A percentile compares a stretch with the other conserved stretches of the same genome.
Conservation (phyloP, 2,113 vertebrate genomes). For the Osmerus mordax region DNA sequence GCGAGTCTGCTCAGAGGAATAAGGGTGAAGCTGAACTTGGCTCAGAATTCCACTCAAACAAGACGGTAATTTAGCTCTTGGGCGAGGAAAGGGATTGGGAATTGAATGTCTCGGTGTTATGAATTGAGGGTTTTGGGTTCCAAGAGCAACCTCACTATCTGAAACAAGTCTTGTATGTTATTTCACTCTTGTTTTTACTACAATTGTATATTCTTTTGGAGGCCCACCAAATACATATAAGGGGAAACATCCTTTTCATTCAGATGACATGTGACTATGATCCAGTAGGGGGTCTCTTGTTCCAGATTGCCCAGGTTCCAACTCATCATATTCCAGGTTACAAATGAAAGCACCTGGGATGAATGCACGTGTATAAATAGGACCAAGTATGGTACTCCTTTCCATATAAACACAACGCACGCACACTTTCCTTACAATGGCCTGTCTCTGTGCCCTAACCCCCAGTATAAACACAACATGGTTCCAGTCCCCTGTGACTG, state of each 20-base stretch:
- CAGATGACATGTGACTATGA: neutral
- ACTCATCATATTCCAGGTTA: no score
- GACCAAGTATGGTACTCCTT: conserved; percentile 11
- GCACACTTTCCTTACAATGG: conserved; percentile 47
- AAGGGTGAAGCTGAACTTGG: conserved; percentile 45
- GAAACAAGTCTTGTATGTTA: conserved; percentile 13
- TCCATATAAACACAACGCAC: conserved; percentile 46
- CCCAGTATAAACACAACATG: conserved; percentile 65
- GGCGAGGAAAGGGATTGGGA: conserved; percentile 21
- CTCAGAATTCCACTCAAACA: conserved; percentile 57
- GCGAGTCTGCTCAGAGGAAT: conserved; percentile 52
- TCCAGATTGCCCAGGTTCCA: neutral
- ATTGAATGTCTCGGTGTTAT: conserved; percentile 30
- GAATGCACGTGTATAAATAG: neutral
- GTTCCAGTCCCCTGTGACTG: conserved; percentile 54
- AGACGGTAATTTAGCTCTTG: conserved; percentile 45
- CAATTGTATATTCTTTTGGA: neutral
- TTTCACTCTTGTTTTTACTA: neutral
- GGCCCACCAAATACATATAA: conserved; percentile 6
- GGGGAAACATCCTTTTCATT: neutral
- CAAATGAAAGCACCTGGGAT: neutral
- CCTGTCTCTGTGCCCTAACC: conserved; percentile 57
- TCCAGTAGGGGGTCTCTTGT: neutral
- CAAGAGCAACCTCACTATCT: conserved; percentile 3
- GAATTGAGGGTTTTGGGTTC: neutral